Percentiles rank a stretch among this genome's conserved stretches.
Conservation (phyloP, 1,140 invertebrate genomes). For the Caenorhabditis inopinata region DNA sequence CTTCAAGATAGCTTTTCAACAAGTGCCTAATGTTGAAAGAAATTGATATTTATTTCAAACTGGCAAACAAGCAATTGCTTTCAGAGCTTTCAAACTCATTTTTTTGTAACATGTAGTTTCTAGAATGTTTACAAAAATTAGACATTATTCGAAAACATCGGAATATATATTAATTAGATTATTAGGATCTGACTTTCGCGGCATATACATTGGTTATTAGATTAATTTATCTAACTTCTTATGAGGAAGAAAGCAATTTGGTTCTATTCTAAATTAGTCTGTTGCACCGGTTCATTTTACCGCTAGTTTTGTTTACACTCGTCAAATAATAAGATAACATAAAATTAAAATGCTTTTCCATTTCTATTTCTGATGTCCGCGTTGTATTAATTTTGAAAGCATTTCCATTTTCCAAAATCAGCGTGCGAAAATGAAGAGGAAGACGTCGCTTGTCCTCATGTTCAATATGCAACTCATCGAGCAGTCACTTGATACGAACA, state of each 20-base stretch:
- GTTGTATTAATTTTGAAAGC: background rate
- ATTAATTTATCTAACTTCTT: too few relatives aligned
- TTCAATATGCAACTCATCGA: constrained; percentile 19
- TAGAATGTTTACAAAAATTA: background rate
- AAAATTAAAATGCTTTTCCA: too few relatives aligned
- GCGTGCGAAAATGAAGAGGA: background rate
- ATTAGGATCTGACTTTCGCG: too few relatives aligned
- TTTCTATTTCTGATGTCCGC: too few relatives aligned
- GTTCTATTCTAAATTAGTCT: too few relatives aligned
- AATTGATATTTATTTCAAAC: constrained; percentile 1
- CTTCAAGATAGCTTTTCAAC: background rate
- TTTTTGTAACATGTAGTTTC: background rate
- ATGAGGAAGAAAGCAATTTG: too few relatives aligned
- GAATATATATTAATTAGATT: too few relatives aligned
- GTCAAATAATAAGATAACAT: too few relatives aligned
- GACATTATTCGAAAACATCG: background rate
- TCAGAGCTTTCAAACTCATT: background rate
- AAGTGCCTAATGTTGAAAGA: background rate
- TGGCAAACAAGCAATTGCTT: background rate
- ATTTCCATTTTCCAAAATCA: constrained; percentile 23
- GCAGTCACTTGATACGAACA: constrained; percentile 32
- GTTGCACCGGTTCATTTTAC: too few relatives aligned
- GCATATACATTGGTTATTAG: too few relatives aligned
- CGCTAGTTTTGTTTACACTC: too few relatives aligned
- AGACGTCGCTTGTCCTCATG: background rate